A percentile compares a stretch with the other conserved stretches of the same genome.
These are phyloP conservation scores for Salminus brasiliensis DNA, from an alignment of 2,113 vertebrate genomes.

Conservation along the genomic window DNA sequence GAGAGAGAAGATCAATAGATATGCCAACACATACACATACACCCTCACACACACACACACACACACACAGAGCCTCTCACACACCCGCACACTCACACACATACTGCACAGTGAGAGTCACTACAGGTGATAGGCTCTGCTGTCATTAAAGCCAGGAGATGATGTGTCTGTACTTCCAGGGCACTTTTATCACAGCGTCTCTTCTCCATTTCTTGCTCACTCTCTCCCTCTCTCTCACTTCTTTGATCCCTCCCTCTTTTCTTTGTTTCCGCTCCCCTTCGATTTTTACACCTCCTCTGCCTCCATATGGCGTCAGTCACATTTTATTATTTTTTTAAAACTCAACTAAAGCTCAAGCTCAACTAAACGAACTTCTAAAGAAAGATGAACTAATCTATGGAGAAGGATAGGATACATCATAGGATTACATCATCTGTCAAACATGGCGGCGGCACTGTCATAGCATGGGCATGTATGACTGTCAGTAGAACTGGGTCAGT, in stretches of 20 bases:
- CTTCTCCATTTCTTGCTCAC: background rate
- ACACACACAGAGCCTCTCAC: too few species aligned
- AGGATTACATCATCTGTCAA: too few species aligned
- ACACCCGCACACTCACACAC: slow-evolving; percentile 37
- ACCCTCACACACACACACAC: slow-evolving; percentile 36
- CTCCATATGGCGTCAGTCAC: too few species aligned
- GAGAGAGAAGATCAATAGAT: slow-evolving; percentile 61
- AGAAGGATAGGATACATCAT: too few species aligned
- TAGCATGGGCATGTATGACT: too few species aligned
- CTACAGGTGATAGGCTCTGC: slow-evolving; percentile 38
- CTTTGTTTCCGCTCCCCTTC: background rate
- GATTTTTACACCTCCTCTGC: slow-evolving; percentile 9
- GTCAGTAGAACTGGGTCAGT: too few species aligned
- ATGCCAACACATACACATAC: slow-evolving; percentile 32
- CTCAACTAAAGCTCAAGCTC: too few species aligned
- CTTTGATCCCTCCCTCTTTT: background rate
- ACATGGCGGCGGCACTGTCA: too few species aligned
- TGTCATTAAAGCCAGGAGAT: slow-evolving; percentile 40
- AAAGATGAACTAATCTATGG: too few species aligned
- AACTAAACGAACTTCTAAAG: too few species aligned
- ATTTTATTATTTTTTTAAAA: too few species aligned
- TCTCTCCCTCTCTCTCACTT: background rate
- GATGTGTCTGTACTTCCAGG: slow-evolving; percentile 22
- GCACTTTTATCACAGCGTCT: slow-evolving; percentile 35
- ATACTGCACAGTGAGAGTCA: slow-evolving; percentile 28